phyloP scores from a whole-genome alignment of 2,113 vertebrate species.

The Rhynchomys soricoides region DNA sequence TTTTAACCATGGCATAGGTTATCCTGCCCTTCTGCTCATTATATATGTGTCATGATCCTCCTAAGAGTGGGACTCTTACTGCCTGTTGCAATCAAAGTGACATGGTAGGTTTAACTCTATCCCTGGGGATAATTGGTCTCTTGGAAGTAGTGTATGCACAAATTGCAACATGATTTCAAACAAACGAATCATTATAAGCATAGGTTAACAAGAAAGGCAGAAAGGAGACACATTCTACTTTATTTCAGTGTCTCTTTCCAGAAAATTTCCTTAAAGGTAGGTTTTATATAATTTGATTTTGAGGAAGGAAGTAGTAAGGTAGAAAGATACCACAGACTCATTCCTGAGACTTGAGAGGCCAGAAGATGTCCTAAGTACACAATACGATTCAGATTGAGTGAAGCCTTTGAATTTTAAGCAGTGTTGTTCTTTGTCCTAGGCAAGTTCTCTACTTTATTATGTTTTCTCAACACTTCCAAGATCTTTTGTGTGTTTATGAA shows the following conservation, averaged over 20 bases:
- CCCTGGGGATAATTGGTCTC: background rate
- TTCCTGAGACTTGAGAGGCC: background rate
- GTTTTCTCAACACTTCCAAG: background rate
- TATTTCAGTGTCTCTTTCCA: no score
- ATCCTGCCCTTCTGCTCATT: no score
- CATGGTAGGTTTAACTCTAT: background rate
- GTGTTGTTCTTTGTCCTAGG: background rate
- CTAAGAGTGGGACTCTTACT: background rate
- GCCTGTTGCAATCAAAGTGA: fast-evolving
- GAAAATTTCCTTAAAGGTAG: background rate
- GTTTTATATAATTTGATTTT: background rate
- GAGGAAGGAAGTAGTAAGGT: background rate
- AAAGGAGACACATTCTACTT: background rate
- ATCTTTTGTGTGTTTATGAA: background rate
- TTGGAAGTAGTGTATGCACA: background rate
- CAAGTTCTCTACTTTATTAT: background rate
- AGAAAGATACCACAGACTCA: background rate
- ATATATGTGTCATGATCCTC: background rate
- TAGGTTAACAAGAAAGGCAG: background rate
- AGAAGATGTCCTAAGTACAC: background rate
- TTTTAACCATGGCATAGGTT: background rate
- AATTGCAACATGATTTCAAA: background rate
- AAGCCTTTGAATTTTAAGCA: background rate
- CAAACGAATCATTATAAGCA: background rate
- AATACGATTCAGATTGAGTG: background rate